Percentiles rank a stretch among this genome's conserved stretches.
These are phyloP conservation scores for Hypsibius dujardini DNA, from an alignment of 1,140 invertebrate genomes.

Conservation along the genomic window DNA sequence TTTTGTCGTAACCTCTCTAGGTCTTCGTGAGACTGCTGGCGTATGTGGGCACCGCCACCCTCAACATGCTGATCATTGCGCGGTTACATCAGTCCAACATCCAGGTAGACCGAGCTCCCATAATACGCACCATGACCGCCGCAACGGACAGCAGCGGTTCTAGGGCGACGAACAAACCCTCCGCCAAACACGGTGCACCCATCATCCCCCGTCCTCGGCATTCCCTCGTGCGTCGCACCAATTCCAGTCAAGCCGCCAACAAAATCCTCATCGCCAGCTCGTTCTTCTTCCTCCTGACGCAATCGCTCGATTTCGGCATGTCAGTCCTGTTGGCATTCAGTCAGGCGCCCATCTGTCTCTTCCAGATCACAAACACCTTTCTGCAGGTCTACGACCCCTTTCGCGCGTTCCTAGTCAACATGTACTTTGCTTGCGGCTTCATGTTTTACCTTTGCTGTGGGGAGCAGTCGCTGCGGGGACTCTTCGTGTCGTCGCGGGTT, in stretches of 20 bases:
- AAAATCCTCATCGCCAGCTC: conserved; percentile 9
- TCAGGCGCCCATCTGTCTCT: conserved; percentile 15
- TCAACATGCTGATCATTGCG: neutral
- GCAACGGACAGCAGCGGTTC: neutral
- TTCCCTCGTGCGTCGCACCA: neutral
- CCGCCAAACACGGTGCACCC: neutral
- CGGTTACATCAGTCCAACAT: neutral
- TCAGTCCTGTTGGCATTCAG: conserved; percentile 11
- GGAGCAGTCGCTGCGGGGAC: neutral
- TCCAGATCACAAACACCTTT: conserved; percentile 11
- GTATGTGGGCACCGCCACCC: neutral
- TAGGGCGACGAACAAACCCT: no score
- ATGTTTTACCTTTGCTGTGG: conserved; percentile 9
- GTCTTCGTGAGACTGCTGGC: neutral
- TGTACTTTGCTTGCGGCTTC: conserved; percentile 6
- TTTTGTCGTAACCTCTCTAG: neutral
- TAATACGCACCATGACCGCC: neutral
- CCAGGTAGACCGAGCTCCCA: neutral
- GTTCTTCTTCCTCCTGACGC: conserved; percentile 4
- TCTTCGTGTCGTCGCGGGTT: no score
- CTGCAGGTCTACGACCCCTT: conserved; percentile 12
- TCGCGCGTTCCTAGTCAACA: neutral
- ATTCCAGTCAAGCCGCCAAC: neutral
- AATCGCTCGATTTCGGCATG: conserved; percentile 13
- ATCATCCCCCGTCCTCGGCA: neutral